Evolutionary conservation across 64 coral and sea anemone species (phyloP), one percentile per base, ranked within the genome.

Genomic region (Actinia tenebrosa): DNA sequence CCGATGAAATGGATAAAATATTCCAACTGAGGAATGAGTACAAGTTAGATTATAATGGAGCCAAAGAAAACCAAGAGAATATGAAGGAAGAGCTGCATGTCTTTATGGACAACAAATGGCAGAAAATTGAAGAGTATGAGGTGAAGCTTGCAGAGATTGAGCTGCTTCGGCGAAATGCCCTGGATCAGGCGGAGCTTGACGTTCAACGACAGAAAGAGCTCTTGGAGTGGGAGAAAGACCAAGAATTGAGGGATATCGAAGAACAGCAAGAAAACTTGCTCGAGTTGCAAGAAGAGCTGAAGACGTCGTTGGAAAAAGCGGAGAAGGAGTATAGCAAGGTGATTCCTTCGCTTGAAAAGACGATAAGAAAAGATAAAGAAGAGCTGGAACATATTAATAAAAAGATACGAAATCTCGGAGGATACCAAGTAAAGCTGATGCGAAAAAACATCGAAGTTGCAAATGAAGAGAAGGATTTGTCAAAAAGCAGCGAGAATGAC

Each of bases 41-140:
- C 42, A 43, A 77, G 15, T 22, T 72, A 15, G 71, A 86, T 55
- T 55, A 79, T 3, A 19, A 46, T 6, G 89, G 75, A 52, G 59
- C 83, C 7, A 56, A 71, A 0, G 89, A 91, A 16, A 84, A 91
- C 18, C 17, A 81, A 60, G 60, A 62, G 53, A 86, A 92, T 53
- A 91, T 93, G 78, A 91, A 87, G 72, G n/a, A 89, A 43, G 84
- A 77, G 19, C 44, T 97, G 42, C 77, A 47, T 10, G 26, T 66
- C 19, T 90, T 93, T 91, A 90, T 97, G 37, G 90, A 98, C 18
- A 87, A 89, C 25, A 87, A 89, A 27, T 98, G 96, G 96, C 86
- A 80, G 47, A 90, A 87, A 80, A 86, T 98, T 23, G 83, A 92
- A 60, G 87, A 98, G 8, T 94, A 89, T 60, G 96, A 98, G 56